phyloP scores from a whole-genome alignment of 2,888 invertebrate genomes.

The Girardia tigrina region DNA sequence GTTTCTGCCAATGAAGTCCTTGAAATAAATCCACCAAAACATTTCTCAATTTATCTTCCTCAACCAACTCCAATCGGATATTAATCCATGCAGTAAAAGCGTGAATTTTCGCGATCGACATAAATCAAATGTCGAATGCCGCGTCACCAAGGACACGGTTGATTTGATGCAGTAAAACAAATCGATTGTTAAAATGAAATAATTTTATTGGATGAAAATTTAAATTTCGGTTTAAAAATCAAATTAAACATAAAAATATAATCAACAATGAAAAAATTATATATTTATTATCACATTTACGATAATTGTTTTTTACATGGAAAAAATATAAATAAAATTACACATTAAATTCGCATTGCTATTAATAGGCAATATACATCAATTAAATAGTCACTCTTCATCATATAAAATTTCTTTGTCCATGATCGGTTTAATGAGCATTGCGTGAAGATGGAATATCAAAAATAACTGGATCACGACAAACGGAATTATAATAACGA shows the following conservation, averaged over 20 bases:
- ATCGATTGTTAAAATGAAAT: not conserved
- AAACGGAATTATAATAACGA: slow-evolving; percentile 8
- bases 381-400: no score
- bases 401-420: not conserved
- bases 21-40: slow-evolving; percentile 1
- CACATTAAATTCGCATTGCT: no score
- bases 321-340: no score
- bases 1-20: not conserved
- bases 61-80: not conserved
- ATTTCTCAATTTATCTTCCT: not conserved
- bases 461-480: not conserved
- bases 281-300: no score
- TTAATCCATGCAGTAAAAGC: not conserved
- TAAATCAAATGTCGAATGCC: no score
- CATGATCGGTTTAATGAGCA: slow-evolving; percentile 15
- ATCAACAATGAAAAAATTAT: no score
- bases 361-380: no score
- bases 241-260: no score
- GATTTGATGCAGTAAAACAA: not conserved
- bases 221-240: no score
- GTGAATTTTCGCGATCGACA: not conserved
- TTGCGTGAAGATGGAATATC: slow-evolving; percentile 5
- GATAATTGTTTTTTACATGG: no score
- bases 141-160: no score
- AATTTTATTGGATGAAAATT: no score